Base-by-base conservation (phyloP, 2,888 invertebrate genomes). In the Eupithecia insigniata region DNA sequence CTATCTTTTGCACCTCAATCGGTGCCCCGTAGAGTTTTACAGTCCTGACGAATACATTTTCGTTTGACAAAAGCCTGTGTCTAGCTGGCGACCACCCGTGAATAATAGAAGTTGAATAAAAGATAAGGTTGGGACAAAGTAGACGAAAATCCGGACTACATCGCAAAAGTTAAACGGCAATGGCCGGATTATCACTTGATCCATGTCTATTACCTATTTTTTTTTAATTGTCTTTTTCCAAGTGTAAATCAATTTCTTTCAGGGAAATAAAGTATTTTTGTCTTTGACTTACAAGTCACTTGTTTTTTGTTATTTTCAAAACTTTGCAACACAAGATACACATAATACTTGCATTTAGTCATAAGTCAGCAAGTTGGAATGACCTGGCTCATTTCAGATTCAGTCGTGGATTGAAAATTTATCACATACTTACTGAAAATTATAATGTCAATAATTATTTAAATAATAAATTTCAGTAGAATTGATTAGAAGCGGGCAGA, bases 31-130 rank as follows among this genome's bases (percentile, higher is more conserved):
- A 79, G 85, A 73, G 82, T 79, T 76, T 78, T 81, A 88, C 87
- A 89, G 84, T 85, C 84, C 84, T 89, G 88, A 90, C 85, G 87
- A 89, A 87, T 89, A 86, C 85, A 90, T 90, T 89, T 87, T 79
- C 82, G 79, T 81, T 81, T 82, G 83, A 89, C 86, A 89, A 88
- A 84, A 82, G 80, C 76, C 77, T 79, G 51, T 80, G 81, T 82
- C 81, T 83, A 82, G 81, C 79, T 81, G 80, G 78, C 77, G 91
- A 86, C 92, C 92, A 92, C 93, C 92, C 92, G 86, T 89, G 87
- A 89, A 88, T 88, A 89, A 89, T 87, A 82, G 85, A 75, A 81
- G 78, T 77, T 80, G 77, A 66, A 71, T 70, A 62, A 60, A 26
- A 36, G 34, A 36, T 39, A 69, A 58, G 6, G 67, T 6, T 67